phyloP scores from a whole-genome alignment of 2,113 vertebrate species.

The Gallinago undulata region DNA sequence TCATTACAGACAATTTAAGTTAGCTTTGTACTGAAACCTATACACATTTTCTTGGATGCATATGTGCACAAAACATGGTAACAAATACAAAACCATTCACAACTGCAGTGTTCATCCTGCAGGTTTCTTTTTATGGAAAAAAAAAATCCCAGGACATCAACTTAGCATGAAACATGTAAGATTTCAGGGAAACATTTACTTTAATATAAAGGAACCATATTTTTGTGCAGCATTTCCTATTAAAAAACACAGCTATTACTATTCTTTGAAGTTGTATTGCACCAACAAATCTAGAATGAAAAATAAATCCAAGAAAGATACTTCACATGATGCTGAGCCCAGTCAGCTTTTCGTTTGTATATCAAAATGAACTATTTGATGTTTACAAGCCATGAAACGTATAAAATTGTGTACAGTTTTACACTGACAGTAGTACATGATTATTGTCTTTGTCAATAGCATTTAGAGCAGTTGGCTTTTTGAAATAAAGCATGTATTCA shows the following conservation, averaged over 20 bases:
- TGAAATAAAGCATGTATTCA: slow-evolving; percentile 21
- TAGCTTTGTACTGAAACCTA: background rate
- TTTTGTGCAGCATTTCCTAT: background rate
- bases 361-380: background rate
- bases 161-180: background rate
- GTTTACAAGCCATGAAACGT: background rate
- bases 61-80: background rate
- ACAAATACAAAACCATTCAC: background rate
- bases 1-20: background rate
- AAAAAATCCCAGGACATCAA: background rate
- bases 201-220: background rate
- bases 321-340: background rate
- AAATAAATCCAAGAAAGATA: background rate
- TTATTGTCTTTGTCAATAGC: background rate
- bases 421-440: background rate
- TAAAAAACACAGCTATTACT: background rate
- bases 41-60: fast-evolving
- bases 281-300: background rate
- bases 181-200: background rate
- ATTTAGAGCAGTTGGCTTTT: slow-evolving; percentile 5
- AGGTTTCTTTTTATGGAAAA: background rate
- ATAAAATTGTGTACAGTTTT: background rate
- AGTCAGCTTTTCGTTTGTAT: background rate
- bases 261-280: background rate
- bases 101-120: background rate